Evolutionary conservation across 2,113 vertebrate species (phyloP).

Genomic region (Vicugna pacos): DNA sequence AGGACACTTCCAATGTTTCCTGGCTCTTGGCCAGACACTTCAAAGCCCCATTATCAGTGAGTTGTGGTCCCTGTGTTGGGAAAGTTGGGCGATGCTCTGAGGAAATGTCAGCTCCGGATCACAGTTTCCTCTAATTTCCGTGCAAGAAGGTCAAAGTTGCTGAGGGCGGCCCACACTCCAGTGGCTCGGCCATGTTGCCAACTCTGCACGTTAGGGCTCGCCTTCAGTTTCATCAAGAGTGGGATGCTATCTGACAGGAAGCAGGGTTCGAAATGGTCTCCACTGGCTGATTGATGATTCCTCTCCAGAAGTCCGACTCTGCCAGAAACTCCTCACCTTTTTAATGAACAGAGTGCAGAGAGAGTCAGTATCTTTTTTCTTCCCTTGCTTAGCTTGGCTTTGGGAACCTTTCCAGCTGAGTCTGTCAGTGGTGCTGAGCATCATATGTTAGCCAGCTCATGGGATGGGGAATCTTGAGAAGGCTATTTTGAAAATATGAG

Average conservation of each 20-base stretch:
- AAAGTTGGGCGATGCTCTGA: slow-evolving; percentile 86
- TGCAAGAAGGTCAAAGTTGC: slow-evolving; percentile 83
- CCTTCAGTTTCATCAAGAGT: slow-evolving; percentile 48
- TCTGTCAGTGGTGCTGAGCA: fast-evolving
- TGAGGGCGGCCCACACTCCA: slow-evolving; percentile 23
- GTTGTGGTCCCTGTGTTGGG: slow-evolving; percentile 85
- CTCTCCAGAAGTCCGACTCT: slow-evolving; percentile 62
- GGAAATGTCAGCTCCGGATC: slow-evolving; percentile 86
- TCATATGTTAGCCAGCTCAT: background rate
- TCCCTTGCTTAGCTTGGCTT: background rate
- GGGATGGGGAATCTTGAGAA: background rate
- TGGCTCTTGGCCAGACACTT: slow-evolving; percentile 87
- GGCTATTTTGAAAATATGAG: background rate
- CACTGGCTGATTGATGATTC: background rate
- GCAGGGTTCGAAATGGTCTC: slow-evolving; percentile 76
- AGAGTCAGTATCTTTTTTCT: slow-evolving; percentile 13
- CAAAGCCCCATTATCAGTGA: slow-evolving; percentile 90
- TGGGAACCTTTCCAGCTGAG: fast-evolving
- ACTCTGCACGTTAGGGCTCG: slow-evolving; percentile 50
- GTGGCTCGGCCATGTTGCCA: background rate
- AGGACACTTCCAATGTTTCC: slow-evolving; percentile 87
- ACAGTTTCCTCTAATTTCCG: slow-evolving; percentile 85
- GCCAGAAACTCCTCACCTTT: background rate
- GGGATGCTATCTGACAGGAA: slow-evolving; percentile 76
- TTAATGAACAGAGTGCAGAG: slow-evolving; percentile 23